Conservation (phyloP, 2,888 invertebrate species). For the Acrobasis repandana region DNA sequence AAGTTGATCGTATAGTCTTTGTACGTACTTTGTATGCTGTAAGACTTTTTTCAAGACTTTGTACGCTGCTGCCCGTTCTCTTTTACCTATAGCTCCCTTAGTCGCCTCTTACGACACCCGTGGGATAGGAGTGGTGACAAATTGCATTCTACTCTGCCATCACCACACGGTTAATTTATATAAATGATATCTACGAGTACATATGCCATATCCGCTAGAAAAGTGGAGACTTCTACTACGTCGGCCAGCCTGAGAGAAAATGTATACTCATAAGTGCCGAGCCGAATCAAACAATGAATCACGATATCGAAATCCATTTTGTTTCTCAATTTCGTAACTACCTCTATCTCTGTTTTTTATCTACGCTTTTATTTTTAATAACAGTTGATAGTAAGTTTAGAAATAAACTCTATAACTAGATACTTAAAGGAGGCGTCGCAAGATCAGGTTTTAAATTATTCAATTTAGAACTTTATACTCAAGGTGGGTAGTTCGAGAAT, state of each 20-base stretch:
- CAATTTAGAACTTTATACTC: neutral
- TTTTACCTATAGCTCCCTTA: no score
- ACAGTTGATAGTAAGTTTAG: constrained; percentile 52
- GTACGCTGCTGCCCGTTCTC: no score
- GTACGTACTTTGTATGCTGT: no score
- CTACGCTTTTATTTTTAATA: constrained; percentile 74
- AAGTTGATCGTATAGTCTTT: no score
- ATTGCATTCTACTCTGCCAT: no score
- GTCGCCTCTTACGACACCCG: no score
- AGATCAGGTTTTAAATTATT: neutral
- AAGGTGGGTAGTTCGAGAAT: constrained; percentile 31
- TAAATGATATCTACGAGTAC: no score
- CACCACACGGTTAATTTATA: no score
- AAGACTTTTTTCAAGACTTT: no score
- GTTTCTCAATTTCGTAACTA: constrained; percentile 76
- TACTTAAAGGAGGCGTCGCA: constrained; percentile 39
- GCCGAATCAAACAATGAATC: constrained; percentile 74
- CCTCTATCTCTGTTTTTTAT: constrained; percentile 70
- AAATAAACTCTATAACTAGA: constrained; percentile 51
- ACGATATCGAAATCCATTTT: constrained; percentile 73
- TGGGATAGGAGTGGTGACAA: no score
- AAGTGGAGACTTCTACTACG: no score
- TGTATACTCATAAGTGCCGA: constrained; percentile 37
- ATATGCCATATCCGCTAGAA: no score
- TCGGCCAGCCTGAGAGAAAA: neutral